A percentile compares a stretch with the other conserved stretches of the same genome.
Evolutionary conservation across 2,113 vertebrate species (phyloP).

Genomic region (Limnothrissa miodon): DNA sequence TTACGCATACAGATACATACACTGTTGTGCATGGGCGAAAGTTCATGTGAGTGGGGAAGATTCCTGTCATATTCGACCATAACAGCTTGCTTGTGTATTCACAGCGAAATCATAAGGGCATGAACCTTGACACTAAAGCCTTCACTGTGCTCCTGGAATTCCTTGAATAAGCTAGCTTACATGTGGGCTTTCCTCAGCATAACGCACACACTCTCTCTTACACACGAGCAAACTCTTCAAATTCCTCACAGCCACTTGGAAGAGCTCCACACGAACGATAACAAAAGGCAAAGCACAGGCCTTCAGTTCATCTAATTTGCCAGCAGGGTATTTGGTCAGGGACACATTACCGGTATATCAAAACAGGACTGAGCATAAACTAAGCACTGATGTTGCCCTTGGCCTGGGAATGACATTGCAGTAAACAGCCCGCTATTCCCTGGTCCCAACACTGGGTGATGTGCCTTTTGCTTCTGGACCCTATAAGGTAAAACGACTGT

Average conservation of each 20-base stretch:
- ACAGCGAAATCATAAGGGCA: neutral
- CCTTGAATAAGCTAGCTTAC: neutral
- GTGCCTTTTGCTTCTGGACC: neutral
- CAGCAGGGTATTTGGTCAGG: neutral
- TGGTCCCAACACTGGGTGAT: neutral
- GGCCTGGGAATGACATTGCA: neutral
- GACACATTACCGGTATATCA: neutral
- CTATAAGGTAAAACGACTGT: neutral
- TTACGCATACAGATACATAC: neutral
- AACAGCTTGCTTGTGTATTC: neutral
- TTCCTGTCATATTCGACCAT: neutral
- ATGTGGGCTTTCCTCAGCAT: slow-evolving; percentile 13
- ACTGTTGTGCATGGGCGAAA: neutral
- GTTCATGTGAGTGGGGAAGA: neutral
- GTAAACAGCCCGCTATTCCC: neutral
- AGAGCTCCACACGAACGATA: neutral
- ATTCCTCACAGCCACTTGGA: neutral
- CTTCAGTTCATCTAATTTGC: neutral
- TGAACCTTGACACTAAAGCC: slow-evolving; percentile 2
- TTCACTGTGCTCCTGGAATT: slow-evolving; percentile 9
- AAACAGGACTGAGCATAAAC: neutral
- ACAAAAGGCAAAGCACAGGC: neutral
- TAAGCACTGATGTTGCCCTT: neutral
- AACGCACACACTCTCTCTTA: neutral
- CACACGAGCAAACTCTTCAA: neutral